phyloP scores from a whole-genome alignment of 1,140 invertebrate genomes.

The Arion vulgaris region DNA sequence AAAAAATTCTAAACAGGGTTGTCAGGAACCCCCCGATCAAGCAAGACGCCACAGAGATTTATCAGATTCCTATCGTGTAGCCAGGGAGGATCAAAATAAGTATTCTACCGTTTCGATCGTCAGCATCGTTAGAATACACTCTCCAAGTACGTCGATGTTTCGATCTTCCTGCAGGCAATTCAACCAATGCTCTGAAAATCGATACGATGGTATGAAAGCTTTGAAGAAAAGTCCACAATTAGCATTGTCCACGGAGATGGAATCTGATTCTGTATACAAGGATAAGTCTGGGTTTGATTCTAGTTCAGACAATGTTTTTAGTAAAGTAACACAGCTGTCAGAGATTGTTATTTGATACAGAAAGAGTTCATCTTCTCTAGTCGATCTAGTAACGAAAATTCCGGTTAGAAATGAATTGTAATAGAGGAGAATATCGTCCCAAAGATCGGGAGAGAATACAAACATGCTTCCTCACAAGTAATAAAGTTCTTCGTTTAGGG shows the following conservation, averaged over 20 bases:
- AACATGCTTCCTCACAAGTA: too few species aligned
- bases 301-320: not conserved
- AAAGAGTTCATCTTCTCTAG: constrained; percentile 25
- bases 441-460: not conserved
- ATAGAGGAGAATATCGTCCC: not conserved
- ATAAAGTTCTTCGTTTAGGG: too few species aligned
- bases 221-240: not conserved
- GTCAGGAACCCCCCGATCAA: too few species aligned
- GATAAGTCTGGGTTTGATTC: not conserved
- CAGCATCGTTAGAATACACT: not conserved
- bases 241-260: not conserved
- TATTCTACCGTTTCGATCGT: too few species aligned
- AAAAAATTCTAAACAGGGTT: not conserved
- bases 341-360: constrained; percentile 11
- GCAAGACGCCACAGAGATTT: too few species aligned
- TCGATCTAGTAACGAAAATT: not conserved
- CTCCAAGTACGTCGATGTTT: too few species aligned
- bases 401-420: not conserved
- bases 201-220: not conserved
- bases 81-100: too few species aligned
- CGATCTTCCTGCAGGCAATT: too few species aligned
- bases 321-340: constrained; percentile 16
- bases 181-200: not conserved
- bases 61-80: too few species aligned
- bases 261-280: constrained; percentile 1